These are phyloP conservation scores for Phyllostomus hastatus DNA, from an alignment of 2,113 vertebrate species.

Conservation along the genomic window DNA sequence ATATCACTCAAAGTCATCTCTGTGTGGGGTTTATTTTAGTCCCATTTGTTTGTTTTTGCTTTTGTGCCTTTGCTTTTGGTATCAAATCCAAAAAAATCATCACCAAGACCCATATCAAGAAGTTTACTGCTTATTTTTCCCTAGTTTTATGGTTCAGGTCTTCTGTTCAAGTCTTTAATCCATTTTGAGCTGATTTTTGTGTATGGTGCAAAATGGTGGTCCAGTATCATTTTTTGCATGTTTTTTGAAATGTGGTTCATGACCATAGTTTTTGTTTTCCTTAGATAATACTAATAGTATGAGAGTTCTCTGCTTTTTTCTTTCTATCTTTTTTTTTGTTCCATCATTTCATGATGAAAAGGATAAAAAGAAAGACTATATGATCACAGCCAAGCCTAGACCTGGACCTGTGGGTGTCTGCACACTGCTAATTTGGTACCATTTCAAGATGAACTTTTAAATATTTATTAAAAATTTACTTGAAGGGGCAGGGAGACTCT, in stretches of 20 bases:
- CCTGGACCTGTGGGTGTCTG: background rate
- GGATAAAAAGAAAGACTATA: background rate
- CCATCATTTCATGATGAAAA: conserved; percentile 7
- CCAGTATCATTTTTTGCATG: background rate
- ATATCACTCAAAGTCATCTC: background rate
- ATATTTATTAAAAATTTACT: conserved; percentile 44
- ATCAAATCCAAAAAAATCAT: background rate
- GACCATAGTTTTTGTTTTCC: background rate
- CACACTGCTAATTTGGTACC: conserved; percentile 1
- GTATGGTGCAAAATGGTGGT: background rate
- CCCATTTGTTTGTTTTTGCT: background rate
- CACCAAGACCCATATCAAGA: background rate
- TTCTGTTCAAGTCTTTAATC: background rate
- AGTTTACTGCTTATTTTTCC: background rate
- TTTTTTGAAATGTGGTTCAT: background rate
- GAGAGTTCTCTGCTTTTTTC: background rate
- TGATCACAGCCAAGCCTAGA: background rate
- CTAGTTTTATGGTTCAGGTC: background rate
- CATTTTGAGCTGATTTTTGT: background rate
- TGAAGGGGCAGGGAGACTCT: background rate
- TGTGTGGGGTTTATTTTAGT: background rate
- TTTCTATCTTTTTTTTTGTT: background rate
- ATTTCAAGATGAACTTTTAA: conserved; percentile 49
- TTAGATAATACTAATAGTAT: conserved; percentile 14
- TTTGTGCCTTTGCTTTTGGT: background rate